phyloP scores from a whole-genome alignment of 1,140 invertebrate genomes.

The Pseudomyrmex cubaensis region DNA sequence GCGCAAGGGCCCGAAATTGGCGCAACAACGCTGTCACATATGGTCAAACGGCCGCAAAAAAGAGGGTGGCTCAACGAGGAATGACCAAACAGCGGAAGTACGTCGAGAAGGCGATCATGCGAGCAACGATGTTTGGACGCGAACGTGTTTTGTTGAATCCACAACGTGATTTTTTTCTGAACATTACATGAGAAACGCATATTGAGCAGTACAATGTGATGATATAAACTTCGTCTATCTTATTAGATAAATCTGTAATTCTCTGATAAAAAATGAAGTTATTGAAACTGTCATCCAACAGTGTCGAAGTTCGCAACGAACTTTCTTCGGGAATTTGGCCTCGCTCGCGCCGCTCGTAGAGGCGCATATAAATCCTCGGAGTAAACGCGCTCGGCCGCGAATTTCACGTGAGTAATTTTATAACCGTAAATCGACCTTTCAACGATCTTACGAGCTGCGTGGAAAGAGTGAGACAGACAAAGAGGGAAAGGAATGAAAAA shows the following conservation, averaged over 20 bases:
- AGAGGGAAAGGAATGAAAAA: slow-evolving; percentile 29
- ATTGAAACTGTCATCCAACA: neutral
- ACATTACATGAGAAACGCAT: too few relatives aligned
- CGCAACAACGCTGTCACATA: slow-evolving; percentile 76
- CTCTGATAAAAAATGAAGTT: neutral
- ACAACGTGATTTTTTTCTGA: slow-evolving; percentile 52
- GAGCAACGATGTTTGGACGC: slow-evolving; percentile 58
- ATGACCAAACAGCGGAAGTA: slow-evolving; percentile 79
- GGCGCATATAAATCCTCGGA: slow-evolving; percentile 71
- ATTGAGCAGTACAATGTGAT: too few relatives aligned
- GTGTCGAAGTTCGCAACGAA: slow-evolving; percentile 17
- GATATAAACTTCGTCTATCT: too few relatives aligned
- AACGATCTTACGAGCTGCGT: slow-evolving; percentile 76
- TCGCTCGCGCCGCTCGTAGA: slow-evolving; percentile 44
- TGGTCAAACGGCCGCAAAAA: slow-evolving; percentile 84
- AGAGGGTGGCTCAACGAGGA: slow-evolving; percentile 79
- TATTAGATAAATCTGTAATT: too few relatives aligned
- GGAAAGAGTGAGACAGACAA: neutral
- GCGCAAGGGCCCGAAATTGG: slow-evolving; percentile 28
- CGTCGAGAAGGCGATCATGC: slow-evolving; percentile 63
- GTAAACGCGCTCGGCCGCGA: slow-evolving; percentile 75
- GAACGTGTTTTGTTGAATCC: slow-evolving; percentile 31
- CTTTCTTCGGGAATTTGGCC: slow-evolving; percentile 41
- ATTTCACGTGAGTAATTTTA: slow-evolving; percentile 82
- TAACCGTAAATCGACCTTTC: slow-evolving; percentile 84